These are phyloP conservation scores for Mesaphorura yosii DNA, from an alignment of 1,140 invertebrate species.

Conservation along the genomic window DNA sequence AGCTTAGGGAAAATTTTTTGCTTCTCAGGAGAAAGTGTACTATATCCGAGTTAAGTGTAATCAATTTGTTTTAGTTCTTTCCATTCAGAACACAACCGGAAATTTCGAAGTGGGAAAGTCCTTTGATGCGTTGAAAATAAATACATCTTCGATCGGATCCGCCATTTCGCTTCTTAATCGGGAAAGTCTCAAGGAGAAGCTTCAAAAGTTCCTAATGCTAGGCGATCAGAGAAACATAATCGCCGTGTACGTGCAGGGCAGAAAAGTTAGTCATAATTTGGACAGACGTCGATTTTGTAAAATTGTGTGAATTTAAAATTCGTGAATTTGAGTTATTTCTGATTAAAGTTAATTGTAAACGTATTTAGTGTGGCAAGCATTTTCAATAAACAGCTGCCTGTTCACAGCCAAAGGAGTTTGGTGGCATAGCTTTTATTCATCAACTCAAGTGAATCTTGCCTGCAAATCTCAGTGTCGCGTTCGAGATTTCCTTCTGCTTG, in stretches of 20 bases:
- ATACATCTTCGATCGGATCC: slow-evolving; percentile 33
- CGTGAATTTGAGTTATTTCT: too few relatives aligned
- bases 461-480: too few relatives aligned
- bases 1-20: background rate
- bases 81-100: slow-evolving; percentile 57
- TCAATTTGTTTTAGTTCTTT: slow-evolving; percentile 51
- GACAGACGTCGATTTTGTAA: background rate
- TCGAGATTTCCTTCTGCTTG: too few relatives aligned
- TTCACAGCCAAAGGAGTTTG: too few relatives aligned
- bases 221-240: slow-evolving; percentile 75
- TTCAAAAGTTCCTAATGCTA: slow-evolving; percentile 69
- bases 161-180: slow-evolving; percentile 41
- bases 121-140: slow-evolving; percentile 66
- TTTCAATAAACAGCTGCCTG: too few relatives aligned
- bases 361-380: too few relatives aligned
- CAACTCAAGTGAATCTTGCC: too few relatives aligned
- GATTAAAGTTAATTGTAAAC: too few relatives aligned
- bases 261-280: slow-evolving; percentile 42
- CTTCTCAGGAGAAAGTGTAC: background rate
- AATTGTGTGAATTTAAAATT: slow-evolving; percentile 4
- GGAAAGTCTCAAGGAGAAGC: slow-evolving; percentile 44
- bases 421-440: too few relatives aligned
- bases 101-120: slow-evolving; percentile 68
- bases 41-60: too few relatives aligned
- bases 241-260: slow-evolving; percentile 62